These are phyloP conservation scores for Coreius guichenoti DNA, from an alignment of 2,797 vertebrate genomes.

Conservation along the genomic window DNA sequence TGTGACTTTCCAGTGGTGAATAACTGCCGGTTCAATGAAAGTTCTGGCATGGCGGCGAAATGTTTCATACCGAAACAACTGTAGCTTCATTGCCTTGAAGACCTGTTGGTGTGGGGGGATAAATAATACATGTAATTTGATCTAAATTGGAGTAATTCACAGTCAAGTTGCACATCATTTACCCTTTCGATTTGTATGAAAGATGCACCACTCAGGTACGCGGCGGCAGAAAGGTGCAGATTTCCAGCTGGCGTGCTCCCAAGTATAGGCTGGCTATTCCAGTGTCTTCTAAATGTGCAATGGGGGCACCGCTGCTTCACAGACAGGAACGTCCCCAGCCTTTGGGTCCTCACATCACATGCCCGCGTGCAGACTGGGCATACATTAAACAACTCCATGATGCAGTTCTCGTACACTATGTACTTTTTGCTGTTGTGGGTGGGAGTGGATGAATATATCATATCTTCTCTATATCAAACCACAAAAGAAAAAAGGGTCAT, in stretches of 20 bases:
- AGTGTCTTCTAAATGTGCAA: not conserved
- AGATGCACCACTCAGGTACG: conserved; percentile 18
- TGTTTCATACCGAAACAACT: not conserved
- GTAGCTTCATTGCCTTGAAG: not conserved
- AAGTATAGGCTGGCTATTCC: conserved; percentile 25
- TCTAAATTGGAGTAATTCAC: not conserved
- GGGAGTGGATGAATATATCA: not conserved
- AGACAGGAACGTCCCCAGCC: not conserved
- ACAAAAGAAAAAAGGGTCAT: not conserved
- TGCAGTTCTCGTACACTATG: conserved; percentile 19
- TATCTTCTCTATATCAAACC: conserved; percentile 4
- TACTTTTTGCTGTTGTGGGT: conserved; percentile 13
- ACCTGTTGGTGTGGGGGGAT: not conserved
- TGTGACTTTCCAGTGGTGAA: not conserved
- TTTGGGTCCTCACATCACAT: not conserved
- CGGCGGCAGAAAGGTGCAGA: conserved; percentile 21
- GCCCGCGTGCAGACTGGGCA: conserved; percentile 3
- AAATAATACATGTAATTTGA: not conserved
- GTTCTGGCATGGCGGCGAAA: not conserved
- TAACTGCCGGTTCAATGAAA: not conserved
- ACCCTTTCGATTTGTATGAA: not conserved
- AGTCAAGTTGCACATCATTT: not conserved
- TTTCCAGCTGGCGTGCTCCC: conserved; percentile 8
- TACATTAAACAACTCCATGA: conserved; percentile 19
- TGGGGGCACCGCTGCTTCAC: conserved; percentile 9